Evolutionary conservation across 1,140 invertebrate species (phyloP).

Genomic region (Protaetia brevitarsis): DNA sequence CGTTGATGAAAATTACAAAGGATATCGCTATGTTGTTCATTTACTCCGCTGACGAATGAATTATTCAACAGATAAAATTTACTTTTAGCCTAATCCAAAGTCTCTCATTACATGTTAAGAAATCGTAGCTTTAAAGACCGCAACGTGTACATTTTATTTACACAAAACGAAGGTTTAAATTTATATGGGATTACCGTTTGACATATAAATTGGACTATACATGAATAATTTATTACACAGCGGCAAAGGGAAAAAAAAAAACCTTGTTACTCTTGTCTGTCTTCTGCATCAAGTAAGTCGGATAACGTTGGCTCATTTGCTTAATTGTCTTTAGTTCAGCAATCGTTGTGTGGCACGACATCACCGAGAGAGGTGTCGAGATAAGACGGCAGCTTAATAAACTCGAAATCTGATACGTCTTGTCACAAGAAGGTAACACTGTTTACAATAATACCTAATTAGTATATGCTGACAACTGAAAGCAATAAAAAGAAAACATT

Average conservation of each 20-base stretch:
- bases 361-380: neutral
- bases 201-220: conserved; percentile 5
- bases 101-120: neutral
- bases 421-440: neutral
- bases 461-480: conserved; percentile 4
- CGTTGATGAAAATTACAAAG: no score
- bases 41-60: no score
- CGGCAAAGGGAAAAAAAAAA: neutral
- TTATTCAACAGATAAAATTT: neutral
- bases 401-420: conserved; percentile 12
- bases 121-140: neutral
- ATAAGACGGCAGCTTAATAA: conserved; percentile 14
- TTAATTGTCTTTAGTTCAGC: conserved; percentile 15
- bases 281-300: conserved; percentile 7
- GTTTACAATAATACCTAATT: conserved; percentile 15
- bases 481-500: neutral
- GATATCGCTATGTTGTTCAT: no score
- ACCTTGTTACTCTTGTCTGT: neutral
- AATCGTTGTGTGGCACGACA: conserved; percentile 5
- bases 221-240: conserved; percentile 8
- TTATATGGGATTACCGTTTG: conserved; percentile 4
- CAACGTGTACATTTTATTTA: neutral
- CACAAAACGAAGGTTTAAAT: conserved; percentile 13
- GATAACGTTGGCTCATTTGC: conserved; percentile 18
- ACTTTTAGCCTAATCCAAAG: neutral